Percentiles rank a stretch among this genome's conserved stretches.
Evolutionary conservation across 2,888 invertebrate genomes (phyloP).

Genomic region (Parapristionchus giblindavisi): DNA sequence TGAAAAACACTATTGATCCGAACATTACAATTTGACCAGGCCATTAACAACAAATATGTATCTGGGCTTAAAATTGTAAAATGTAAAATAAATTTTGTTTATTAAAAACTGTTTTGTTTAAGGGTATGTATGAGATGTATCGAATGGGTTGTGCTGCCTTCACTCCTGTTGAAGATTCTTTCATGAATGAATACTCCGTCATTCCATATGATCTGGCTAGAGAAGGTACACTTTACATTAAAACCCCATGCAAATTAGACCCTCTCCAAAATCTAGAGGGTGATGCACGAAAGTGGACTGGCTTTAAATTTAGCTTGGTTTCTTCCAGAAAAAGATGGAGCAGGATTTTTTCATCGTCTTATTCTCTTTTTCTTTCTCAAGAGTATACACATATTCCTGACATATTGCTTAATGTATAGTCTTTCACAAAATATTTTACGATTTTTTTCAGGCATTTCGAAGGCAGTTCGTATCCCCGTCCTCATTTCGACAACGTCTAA

Average conservation of each 20-base stretch:
- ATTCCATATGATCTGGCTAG: background rate
- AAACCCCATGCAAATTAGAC: too few relatives aligned
- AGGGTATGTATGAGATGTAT: slow-evolving; percentile 8
- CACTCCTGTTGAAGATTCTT: slow-evolving; percentile 13
- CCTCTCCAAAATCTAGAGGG: too few relatives aligned
- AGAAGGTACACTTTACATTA: background rate
- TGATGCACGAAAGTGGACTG: too few relatives aligned
- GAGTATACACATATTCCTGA: too few relatives aligned
- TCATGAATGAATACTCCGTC: background rate
- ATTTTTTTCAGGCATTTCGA: background rate
- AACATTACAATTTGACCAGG: too few relatives aligned
- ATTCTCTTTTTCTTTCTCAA: too few relatives aligned
- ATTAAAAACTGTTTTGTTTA: background rate
- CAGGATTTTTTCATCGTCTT: too few relatives aligned
- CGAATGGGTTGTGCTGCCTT: slow-evolving; percentile 25
- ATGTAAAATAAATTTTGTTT: background rate
- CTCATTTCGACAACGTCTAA: slow-evolving; percentile 1
- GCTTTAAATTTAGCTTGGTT: too few relatives aligned
- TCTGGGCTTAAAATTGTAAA: too few relatives aligned
- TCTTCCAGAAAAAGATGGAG: too few relatives aligned
- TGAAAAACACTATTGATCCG: too few relatives aligned
- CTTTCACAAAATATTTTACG: background rate
- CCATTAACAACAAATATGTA: too few relatives aligned
- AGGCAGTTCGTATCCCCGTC: background rate
- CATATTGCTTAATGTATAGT: background rate